A percentile compares a stretch with the other conserved stretches of the same genome.
Evolutionary conservation across 2,113 vertebrate genomes (phyloP).

Genomic region (Henicopernis longicauda): DNA sequence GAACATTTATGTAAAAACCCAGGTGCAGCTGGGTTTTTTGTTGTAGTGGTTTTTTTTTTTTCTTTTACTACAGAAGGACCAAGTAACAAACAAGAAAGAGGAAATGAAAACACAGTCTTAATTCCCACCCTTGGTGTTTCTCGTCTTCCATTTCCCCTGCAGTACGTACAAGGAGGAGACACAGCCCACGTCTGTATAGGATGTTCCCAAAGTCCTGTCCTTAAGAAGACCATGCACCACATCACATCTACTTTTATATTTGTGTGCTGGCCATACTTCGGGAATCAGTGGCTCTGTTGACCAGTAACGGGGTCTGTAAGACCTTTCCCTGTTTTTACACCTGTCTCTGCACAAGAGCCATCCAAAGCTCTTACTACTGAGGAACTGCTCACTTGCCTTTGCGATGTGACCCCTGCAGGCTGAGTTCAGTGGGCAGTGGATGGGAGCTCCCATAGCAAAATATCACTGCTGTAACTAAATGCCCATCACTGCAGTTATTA

Average conservation of each 20-base stretch:
- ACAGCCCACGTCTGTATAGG: background rate
- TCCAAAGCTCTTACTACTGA: background rate
- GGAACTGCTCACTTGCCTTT: background rate
- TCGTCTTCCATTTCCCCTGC: conserved; percentile 30
- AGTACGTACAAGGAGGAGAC: background rate
- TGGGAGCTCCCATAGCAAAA: background rate
- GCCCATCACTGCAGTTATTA: background rate
- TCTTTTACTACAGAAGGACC: conserved; percentile 32
- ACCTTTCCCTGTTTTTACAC: background rate
- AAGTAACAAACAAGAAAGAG: conserved; percentile 61
- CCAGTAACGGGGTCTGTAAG: background rate
- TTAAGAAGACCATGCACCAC: background rate
- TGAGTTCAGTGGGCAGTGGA: background rate
- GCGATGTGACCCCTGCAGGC: accelerated
- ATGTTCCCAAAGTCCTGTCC: background rate
- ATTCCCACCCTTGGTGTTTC: conserved; percentile 52
- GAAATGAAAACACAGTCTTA: conserved; percentile 49
- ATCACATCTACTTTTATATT: background rate
- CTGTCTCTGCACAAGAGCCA: background rate
- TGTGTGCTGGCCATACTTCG: background rate
- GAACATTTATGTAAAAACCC: conserved; percentile 38
- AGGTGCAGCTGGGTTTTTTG: conserved; percentile 35
- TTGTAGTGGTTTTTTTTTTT: background rate
- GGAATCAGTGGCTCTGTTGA: background rate
- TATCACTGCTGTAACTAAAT: background rate